phyloP scores from a whole-genome alignment of 2,113 vertebrate genomes.

The Pluvialis apricaria region DNA sequence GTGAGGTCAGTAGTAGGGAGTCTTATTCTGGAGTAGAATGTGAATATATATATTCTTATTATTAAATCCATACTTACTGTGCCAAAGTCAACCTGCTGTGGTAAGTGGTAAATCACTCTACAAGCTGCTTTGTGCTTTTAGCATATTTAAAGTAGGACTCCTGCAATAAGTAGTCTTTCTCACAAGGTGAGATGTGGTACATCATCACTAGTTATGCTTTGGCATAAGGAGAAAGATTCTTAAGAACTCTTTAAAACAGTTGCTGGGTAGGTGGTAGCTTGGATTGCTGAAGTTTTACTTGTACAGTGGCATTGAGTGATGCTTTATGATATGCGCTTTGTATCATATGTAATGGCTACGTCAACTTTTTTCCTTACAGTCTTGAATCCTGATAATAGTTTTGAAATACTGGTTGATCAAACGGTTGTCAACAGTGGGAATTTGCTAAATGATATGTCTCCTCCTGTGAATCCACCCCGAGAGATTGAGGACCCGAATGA shows the following conservation, averaged over 20 bases:
- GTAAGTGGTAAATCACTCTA: background rate
- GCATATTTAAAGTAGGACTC: background rate
- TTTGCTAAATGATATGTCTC: slow-evolving; percentile 89
- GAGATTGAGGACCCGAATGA: slow-evolving; percentile 98
- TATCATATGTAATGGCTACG: background rate
- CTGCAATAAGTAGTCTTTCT: background rate
- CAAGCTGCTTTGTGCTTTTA: background rate
- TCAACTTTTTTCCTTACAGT: slow-evolving; percentile 71
- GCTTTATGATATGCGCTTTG: background rate
- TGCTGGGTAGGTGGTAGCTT: background rate
- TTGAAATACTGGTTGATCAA: slow-evolving; percentile 93
- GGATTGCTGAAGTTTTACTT: background rate
- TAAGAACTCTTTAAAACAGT: background rate
- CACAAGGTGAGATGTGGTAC: background rate
- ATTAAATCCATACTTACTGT: background rate
- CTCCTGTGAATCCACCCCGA: slow-evolving; percentile 88
- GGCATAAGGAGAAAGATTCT: background rate
- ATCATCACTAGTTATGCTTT: background rate
- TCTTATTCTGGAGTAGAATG: background rate
- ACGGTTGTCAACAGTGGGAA: slow-evolving; percentile 92
- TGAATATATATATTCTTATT: background rate
- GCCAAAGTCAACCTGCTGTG: background rate
- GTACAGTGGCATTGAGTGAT: background rate
- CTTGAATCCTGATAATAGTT: slow-evolving; percentile 94
- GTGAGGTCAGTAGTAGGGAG: background rate